A percentile compares a stretch with the other conserved stretches of the same genome.
Conservation (phyloP, 2,113 vertebrate genomes). For the Stegastes partitus region DNA sequence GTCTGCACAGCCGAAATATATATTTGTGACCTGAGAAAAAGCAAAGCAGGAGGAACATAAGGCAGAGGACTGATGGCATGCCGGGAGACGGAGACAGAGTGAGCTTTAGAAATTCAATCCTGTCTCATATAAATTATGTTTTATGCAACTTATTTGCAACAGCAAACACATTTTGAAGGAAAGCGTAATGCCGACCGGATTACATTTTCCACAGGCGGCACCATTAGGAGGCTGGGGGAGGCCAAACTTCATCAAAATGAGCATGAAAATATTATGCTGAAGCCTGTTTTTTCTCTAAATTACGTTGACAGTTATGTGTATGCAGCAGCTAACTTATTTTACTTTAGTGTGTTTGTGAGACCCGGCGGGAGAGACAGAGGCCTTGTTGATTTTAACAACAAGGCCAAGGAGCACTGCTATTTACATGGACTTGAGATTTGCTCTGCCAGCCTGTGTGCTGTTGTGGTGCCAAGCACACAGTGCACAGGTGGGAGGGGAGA, state of each 20-base stretch:
- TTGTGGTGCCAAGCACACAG: neutral
- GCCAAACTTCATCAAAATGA: neutral
- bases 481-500: neutral
- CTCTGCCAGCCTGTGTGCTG: neutral
- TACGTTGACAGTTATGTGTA: no score
- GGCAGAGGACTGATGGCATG: neutral
- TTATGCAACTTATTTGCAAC: neutral
- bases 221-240: neutral
- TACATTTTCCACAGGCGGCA: neutral
- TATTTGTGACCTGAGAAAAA: neutral
- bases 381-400: neutral
- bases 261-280: neutral
- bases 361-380: neutral
- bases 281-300: neutral
- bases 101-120: neutral
- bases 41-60: neutral
- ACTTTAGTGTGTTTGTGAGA: neutral
- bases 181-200: neutral
- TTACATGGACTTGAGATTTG: constrained; percentile 16
- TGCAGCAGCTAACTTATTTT: neutral
- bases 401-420: neutral
- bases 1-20: neutral
- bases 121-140: neutral
- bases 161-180: neutral
- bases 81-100: neutral